Evolutionary conservation across 2,888 invertebrate genomes (phyloP).

Genomic region (Acronicta leporina): DNA sequence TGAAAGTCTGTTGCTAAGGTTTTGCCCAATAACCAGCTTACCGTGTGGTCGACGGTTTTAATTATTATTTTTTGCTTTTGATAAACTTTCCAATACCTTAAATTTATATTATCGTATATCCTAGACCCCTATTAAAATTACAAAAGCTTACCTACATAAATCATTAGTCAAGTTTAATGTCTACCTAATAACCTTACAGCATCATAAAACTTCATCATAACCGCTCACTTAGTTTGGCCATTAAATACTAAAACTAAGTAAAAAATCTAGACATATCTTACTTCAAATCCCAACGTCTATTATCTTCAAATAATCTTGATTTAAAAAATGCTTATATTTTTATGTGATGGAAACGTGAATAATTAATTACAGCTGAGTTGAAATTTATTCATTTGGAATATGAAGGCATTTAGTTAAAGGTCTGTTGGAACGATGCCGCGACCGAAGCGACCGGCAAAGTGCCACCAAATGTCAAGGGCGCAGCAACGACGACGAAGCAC

Average conservation of each 20-base stretch:
- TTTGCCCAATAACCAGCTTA: slow-evolving; percentile 5
- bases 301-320: slow-evolving; percentile 17
- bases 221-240: slow-evolving; percentile 11
- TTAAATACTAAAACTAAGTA: not conserved
- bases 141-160: slow-evolving; percentile 15
- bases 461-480: slow-evolving; percentile 81
- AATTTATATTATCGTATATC: not conserved
- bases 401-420: slow-evolving; percentile 66
- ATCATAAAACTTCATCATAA: slow-evolving; percentile 23
- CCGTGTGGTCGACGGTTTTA: too few species aligned
- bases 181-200: slow-evolving; percentile 24
- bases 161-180: slow-evolving; percentile 10
- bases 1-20: too few species aligned
- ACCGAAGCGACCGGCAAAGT: slow-evolving; percentile 66
- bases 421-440: slow-evolving; percentile 64
- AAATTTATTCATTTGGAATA: slow-evolving; percentile 59
- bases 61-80: slow-evolving; percentile 28
- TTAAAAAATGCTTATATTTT: slow-evolving; percentile 14
- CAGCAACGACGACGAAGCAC: slow-evolving; percentile 46
- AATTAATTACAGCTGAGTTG: slow-evolving; percentile 47
- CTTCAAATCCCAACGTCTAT: not conserved
- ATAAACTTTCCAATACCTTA: slow-evolving; percentile 35
- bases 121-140: slow-evolving; percentile 3
- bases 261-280: slow-evolving; percentile 15
- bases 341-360: slow-evolving; percentile 28